Percentiles rank a stretch among this genome's conserved stretches.
phyloP scores from a whole-genome alignment of 2,797 vertebrate genomes.

The Spatula clypeata region DNA sequence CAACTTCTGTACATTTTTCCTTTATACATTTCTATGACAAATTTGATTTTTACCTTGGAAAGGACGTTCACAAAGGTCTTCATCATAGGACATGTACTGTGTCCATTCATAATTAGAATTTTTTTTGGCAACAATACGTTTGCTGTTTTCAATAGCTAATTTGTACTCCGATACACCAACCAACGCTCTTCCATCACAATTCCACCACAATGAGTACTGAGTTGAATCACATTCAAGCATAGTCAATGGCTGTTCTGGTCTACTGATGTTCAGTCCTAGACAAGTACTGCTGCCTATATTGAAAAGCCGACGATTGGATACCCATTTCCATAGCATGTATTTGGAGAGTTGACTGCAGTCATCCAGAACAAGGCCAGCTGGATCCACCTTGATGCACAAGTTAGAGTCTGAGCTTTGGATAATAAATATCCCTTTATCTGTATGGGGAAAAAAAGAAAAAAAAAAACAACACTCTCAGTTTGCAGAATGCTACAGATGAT shows the following conservation, averaged over 20 bases:
- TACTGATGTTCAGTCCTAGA: conserved; percentile 89
- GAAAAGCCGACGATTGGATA: conserved; percentile 91
- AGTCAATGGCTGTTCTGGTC: conserved; percentile 82
- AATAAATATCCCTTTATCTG: conserved; percentile 91
- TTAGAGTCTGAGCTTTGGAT: conserved; percentile 88
- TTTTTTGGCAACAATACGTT: conserved; percentile 84
- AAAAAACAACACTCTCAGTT: not conserved
- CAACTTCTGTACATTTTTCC: not conserved
- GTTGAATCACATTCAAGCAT: conserved; percentile 89
- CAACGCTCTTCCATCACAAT: conserved; percentile 85
- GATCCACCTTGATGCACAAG: conserved; percentile 86
- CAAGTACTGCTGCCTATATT: conserved; percentile 90
- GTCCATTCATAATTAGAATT: conserved; percentile 85
- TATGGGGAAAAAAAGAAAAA: not conserved
- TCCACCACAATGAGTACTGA: conserved; percentile 88
- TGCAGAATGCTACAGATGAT: not conserved
- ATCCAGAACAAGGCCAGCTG: conserved; percentile 84
- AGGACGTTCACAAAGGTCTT: conserved; percentile 89
- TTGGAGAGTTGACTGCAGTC: conserved; percentile 86
- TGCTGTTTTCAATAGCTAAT: conserved; percentile 74
- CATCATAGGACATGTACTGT: conserved; percentile 84
- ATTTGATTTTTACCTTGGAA: conserved; percentile 88
- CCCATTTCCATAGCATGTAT: conserved; percentile 96
- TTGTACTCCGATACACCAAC: conserved; percentile 86
- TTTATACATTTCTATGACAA: not conserved